phyloP scores from a whole-genome alignment of 1,140 invertebrate genomes.

The Ceratosolen solmsi region DNA sequence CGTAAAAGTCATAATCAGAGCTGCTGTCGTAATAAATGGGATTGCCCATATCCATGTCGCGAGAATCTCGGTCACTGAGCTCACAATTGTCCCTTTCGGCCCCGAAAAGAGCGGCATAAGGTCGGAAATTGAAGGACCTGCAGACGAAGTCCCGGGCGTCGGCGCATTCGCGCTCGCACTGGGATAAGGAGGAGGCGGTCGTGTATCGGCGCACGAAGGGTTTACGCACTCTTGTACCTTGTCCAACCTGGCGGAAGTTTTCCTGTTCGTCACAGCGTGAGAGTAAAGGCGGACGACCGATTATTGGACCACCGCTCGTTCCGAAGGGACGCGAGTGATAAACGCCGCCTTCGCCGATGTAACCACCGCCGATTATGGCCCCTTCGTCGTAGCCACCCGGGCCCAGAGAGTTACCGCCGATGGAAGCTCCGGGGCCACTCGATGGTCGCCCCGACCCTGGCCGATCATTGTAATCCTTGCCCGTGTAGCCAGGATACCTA shows the following conservation, averaged over 20 bases:
- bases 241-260: slow-evolving; percentile 85
- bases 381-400: slow-evolving; percentile 67
- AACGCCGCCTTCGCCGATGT: slow-evolving; percentile 69
- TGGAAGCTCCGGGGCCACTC: slow-evolving; percentile 59
- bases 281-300: slow-evolving; percentile 68
- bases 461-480: slow-evolving; percentile 63
- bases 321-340: slow-evolving; percentile 67
- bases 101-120: slow-evolving; percentile 76
- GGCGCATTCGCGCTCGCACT: slow-evolving; percentile 88
- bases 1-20: slow-evolving; percentile 91
- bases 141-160: slow-evolving; percentile 90
- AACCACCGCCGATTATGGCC: slow-evolving; percentile 67
- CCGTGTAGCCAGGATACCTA: slow-evolving; percentile 59
- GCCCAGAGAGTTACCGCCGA: slow-evolving; percentile 62
- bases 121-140: slow-evolving; percentile 87
- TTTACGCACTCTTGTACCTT: slow-evolving; percentile 82
- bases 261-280: slow-evolving; percentile 84
- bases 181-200: slow-evolving; percentile 80
- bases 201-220: slow-evolving; percentile 85
- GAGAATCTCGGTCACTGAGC: slow-evolving; percentile 87
- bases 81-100: slow-evolving; percentile 90
- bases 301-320: slow-evolving; percentile 68
- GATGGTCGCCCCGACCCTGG: slow-evolving; percentile 57
- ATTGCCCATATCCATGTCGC: slow-evolving; percentile 88
- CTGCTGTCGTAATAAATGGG: slow-evolving; percentile 87